phyloP scores from a whole-genome alignment of 2,797 vertebrate genomes.

The Lepidocolaptes lacrymiger region DNA sequence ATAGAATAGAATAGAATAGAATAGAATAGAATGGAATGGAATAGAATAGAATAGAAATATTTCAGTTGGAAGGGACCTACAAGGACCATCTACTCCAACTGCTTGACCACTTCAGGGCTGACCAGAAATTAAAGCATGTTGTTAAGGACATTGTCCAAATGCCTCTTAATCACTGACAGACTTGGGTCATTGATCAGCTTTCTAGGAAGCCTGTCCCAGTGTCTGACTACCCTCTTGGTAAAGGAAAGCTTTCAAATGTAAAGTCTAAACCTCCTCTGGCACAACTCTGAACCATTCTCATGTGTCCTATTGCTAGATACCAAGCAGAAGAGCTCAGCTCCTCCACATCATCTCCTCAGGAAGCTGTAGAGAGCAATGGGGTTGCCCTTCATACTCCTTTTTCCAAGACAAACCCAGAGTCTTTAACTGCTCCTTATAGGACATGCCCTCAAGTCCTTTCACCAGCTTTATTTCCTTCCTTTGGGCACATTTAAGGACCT shows the following conservation, averaged over 20 bases:
- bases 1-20: background rate
- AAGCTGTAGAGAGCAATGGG: background rate
- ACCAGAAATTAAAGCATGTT: background rate
- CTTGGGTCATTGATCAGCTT: background rate
- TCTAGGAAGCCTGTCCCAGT: background rate
- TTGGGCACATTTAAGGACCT: background rate
- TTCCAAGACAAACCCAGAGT: background rate
- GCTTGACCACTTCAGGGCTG: background rate
- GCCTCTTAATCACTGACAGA: background rate
- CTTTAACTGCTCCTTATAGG: background rate
- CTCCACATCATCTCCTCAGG: background rate
- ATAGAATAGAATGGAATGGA: background rate
- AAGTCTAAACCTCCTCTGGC: background rate
- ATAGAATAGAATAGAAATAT: background rate
- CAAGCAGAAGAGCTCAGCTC: background rate
- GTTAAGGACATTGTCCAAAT: background rate
- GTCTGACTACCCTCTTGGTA: background rate
- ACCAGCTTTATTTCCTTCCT: background rate
- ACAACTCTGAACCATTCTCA: background rate
- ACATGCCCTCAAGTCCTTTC: background rate
- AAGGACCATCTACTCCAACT: background rate
- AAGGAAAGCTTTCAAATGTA: background rate
- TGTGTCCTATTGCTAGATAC: background rate
- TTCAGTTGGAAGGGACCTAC: accelerated
- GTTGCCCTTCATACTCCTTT: background rate